Evolutionary conservation across 2,797 vertebrate genomes (phyloP).

Genomic region (Sebastes kiyomatsui): DNA sequence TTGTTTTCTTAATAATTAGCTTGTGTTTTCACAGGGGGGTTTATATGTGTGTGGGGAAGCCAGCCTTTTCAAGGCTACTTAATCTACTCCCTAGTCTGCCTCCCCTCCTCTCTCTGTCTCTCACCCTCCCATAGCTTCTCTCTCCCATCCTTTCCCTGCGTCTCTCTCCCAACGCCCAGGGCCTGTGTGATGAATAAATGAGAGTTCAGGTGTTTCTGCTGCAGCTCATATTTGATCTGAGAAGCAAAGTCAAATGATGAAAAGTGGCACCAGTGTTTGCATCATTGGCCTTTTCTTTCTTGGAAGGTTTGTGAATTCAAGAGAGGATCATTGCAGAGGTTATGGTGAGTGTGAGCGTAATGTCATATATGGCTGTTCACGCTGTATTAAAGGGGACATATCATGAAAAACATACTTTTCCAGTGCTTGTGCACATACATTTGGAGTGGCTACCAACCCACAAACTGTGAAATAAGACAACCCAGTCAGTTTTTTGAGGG

Average conservation of each 20-base stretch:
- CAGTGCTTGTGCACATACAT: too few relatives aligned
- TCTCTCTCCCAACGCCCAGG: background rate
- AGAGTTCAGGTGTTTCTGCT: conserved; percentile 34
- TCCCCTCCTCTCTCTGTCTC: conserved; percentile 27
- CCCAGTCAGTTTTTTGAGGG: background rate
- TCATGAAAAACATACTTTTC: too few relatives aligned
- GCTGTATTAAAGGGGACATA: background rate
- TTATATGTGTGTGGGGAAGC: conserved; percentile 58
- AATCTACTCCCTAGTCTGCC: conserved; percentile 62
- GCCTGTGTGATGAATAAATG: conserved; percentile 5
- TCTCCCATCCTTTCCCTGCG: background rate
- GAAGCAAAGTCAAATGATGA: conserved; percentile 26
- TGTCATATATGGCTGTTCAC: background rate
- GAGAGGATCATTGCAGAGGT: background rate
- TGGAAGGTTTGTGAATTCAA: conserved; percentile 19
- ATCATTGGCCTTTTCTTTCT: conserved; percentile 25
- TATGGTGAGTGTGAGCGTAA: background rate
- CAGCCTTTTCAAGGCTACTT: conserved; percentile 70
- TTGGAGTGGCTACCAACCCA: too few relatives aligned
- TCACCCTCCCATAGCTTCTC: conserved; percentile 14
- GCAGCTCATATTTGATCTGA: conserved; percentile 29
- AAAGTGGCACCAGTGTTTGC: conserved; percentile 36
- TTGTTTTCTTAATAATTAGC: conserved; percentile 94
- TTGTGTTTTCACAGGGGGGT: conserved; percentile 77
- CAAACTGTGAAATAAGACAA: too few relatives aligned